phyloP scores from a whole-genome alignment of 2,888 invertebrate genomes.

The Mythimna vitellina region DNA sequence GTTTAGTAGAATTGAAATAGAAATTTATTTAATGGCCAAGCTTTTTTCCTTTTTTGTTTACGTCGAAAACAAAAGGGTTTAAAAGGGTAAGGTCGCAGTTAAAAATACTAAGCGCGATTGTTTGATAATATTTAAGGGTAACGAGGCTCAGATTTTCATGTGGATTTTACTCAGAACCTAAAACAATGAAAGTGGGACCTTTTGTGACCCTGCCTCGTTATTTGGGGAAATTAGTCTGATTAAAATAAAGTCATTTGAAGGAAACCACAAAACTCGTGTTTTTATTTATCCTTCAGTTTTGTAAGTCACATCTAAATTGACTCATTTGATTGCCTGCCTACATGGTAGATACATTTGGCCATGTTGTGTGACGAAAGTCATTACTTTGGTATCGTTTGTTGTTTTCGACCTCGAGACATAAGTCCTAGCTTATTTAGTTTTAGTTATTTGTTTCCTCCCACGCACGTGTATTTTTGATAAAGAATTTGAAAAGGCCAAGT shows the following conservation, averaged over 20 bases:
- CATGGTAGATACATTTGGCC: conserved; percentile 41
- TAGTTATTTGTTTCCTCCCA: conserved; percentile 61
- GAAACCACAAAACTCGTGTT: background rate
- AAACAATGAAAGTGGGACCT: conserved; percentile 17
- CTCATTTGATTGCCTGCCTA: conserved; percentile 47
- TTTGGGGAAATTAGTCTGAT: background rate
- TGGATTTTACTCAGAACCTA: conserved; percentile 14
- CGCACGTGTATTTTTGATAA: conserved; percentile 45
- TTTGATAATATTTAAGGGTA: conserved; percentile 36
- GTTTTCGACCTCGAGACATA: conserved; percentile 60
- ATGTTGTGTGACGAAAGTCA: conserved; percentile 55
- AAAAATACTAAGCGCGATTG: conserved; percentile 46
- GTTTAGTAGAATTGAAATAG: conserved; percentile 23
- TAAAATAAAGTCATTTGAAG: conserved; percentile 15
- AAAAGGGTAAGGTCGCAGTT: conserved; percentile 32
- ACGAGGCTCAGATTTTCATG: conserved; percentile 17
- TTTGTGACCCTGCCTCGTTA: conserved; percentile 12
- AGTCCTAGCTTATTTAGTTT: conserved; percentile 62
- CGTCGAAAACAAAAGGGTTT: conserved; percentile 45
- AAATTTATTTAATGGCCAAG: conserved; percentile 34
- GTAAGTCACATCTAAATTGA: conserved; percentile 7
- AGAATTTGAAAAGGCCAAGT: conserved; percentile 36
- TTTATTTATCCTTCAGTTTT: conserved; percentile 18
- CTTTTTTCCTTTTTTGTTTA: conserved; percentile 36
- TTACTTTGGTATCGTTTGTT: conserved; percentile 51